Conservation (phyloP, 2,797 vertebrate species). For the Clarias platycephalus region DNA sequence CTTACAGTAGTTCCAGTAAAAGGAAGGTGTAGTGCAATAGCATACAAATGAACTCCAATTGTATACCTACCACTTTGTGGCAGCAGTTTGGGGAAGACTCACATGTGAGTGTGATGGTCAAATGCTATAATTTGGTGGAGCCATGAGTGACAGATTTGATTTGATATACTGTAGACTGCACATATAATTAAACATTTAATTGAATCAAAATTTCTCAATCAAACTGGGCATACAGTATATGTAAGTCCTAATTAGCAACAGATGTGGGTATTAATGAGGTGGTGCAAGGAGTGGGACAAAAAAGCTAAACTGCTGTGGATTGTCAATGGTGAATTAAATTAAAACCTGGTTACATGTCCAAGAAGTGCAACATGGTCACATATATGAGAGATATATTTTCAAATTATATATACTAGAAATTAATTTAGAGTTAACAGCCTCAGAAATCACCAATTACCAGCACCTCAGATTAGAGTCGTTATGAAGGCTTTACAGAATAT, state of each 20-base stretch:
- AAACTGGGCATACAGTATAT: neutral
- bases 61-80: neutral
- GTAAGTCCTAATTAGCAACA: constrained; percentile 2
- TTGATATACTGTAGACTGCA: neutral
- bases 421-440: too few relatives aligned
- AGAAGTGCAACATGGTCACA: neutral
- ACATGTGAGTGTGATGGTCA: neutral
- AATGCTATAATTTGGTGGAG: neutral
- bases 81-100: neutral
- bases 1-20: neutral
- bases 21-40: neutral
- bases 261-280: constrained; percentile 16
- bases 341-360: constrained; percentile 5
- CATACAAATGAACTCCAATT: neutral
- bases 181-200: neutral
- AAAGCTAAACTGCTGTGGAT: neutral
- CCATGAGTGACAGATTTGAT: too few relatives aligned
- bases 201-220: neutral
- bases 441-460: too few relatives aligned
- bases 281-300: neutral
- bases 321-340: neutral
- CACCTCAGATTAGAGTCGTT: too few relatives aligned
- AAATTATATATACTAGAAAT: too few relatives aligned
- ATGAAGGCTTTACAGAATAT: too few relatives aligned
- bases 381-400: too few relatives aligned